Percentiles rank a stretch among this genome's conserved stretches.
Conservation (phyloP, 2,113 vertebrate species). For the Chaetodon trifascialis region DNA sequence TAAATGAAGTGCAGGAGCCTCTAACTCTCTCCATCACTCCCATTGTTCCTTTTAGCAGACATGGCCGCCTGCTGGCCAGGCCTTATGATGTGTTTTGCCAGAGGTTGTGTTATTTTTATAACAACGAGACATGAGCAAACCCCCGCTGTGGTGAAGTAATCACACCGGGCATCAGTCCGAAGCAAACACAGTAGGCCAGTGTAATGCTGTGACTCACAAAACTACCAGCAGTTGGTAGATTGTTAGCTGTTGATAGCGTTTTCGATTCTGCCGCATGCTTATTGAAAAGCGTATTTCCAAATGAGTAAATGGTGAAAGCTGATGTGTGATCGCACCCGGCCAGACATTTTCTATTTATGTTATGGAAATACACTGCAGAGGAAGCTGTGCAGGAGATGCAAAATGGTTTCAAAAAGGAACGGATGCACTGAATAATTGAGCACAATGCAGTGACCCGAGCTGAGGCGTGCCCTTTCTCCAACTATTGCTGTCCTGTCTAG, state of each 20-base stretch:
- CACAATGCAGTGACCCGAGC: slow-evolving; percentile 28
- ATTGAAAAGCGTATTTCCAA: background rate
- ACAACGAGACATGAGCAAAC: slow-evolving; percentile 47
- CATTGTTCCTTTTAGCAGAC: slow-evolving; percentile 46
- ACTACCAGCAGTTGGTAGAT: background rate
- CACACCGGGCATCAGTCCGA: slow-evolving; percentile 33
- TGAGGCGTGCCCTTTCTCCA: slow-evolving; percentile 26
- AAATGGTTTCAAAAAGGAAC: slow-evolving; percentile 16
- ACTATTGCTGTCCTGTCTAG: slow-evolving; percentile 7
- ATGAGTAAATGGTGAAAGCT: background rate
- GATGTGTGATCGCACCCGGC: background rate
- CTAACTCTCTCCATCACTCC: slow-evolving; percentile 24
- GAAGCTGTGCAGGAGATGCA: background rate
- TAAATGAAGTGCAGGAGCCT: slow-evolving; percentile 45
- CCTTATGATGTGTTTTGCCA: slow-evolving; percentile 37
- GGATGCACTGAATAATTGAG: slow-evolving; percentile 57
- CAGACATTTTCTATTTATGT: background rate
- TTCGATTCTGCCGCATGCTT: background rate
- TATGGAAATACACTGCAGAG: background rate
- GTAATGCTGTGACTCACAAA: slow-evolving; percentile 10
- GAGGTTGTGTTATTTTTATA: slow-evolving; percentile 66
- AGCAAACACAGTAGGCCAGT: slow-evolving; percentile 17
- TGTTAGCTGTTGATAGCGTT: background rate
- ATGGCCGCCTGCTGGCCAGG: slow-evolving; percentile 20
- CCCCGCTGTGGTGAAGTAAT: slow-evolving; percentile 51